Base-by-base conservation (phyloP, 23 tunicate genomes). In the Styela clava region DNA sequence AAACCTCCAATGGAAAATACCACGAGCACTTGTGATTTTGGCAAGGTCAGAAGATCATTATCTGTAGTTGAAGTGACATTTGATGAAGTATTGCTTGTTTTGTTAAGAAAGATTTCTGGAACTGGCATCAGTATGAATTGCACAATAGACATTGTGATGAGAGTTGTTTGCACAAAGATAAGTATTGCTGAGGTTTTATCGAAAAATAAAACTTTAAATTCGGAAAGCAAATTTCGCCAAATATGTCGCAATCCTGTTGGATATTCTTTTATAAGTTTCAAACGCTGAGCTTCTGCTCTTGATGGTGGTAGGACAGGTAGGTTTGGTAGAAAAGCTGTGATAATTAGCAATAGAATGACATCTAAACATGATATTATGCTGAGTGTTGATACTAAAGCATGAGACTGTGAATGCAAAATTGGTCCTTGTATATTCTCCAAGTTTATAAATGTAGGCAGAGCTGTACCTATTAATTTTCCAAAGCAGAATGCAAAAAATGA, bases 111-210 rank as follows among this genome's bases (percentile, higher is more conserved):
- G 3, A 2, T 30, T 3, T 22, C 24, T 2, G 35, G 24, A 30
- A 21, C 37, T n/a, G 77, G 77, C 34, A 71, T 33, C 24, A 71
- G 34, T 18, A 71, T 71, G 37, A 71, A 71, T 26, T 71, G 77
- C 32, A 71, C 24, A 18, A 71, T 32, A 31, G 23, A 26, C 24
- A 32, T 34, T 71, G 77, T 30, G 32, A 71, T 27, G 7, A 34
- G 7, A 30, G 34, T 32, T 3, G 32, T 34, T 21, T 71, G 34
- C 2, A 34, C 77, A 3, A 71, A 3, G 7, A 71, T 29, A 3
- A 71, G 77, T 19, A 71, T 5, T 3, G 34, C 35, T 30, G 77
- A 26, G 20, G 37, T 18, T 71, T 34, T 71, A 16, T 71, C 77
- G 16, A 21, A 28, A 30, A 32, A 3, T 32, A 71, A 71, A 30